Base-by-base conservation (phyloP, 1,140 invertebrate genomes). In the Drosophila arawakana region DNA sequence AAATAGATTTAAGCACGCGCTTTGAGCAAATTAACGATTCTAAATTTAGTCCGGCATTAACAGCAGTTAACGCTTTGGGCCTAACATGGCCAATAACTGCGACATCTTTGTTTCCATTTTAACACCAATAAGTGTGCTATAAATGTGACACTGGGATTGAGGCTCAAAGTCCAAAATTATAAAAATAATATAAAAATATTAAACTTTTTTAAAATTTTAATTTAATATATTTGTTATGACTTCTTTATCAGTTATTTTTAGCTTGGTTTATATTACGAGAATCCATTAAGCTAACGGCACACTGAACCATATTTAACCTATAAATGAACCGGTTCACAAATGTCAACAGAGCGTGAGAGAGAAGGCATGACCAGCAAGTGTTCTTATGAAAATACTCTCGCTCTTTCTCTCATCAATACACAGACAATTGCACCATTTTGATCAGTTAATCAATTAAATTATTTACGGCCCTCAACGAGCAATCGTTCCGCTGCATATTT, bases 381-480 rank as follows among this genome's bases (percentile, higher is more conserved):
- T 11, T 41, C 11, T 41, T 0, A 41, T 47, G 15, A 9, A 9
- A 49, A 25, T n/a, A 34, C 41, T 46, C 5, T 46, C 43, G 5
- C 43, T 58, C 10, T 41, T 18, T 11, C 30, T 21, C 18, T 62
- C 30, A 11, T 49, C 15, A 41, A 8, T 18, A 50, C 15, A 52
- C 25, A 21, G 21, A 55, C 39, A 50, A 58, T 55, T 55, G 18
- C 41, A 59, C 46, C 46, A 71, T 54, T 58, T 44, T 58, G 44
- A 71, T 50, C 46, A 59, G 60, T 71, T 75, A 59, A 75, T 75
- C 68, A 65, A 82, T 82, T 75, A 69, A 44, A 75, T 75, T 71
- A 78, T 74, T 65, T 44, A 44, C 37, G 25, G 43, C 37, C 37
- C 37, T 70, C 58, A 74, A 62, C 66, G 35, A 74, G 72, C 50